Percentiles rank a stretch among this genome's conserved stretches.
phyloP scores from a whole-genome alignment of 2,888 invertebrate genomes.

The Epistrophe eligans region DNA sequence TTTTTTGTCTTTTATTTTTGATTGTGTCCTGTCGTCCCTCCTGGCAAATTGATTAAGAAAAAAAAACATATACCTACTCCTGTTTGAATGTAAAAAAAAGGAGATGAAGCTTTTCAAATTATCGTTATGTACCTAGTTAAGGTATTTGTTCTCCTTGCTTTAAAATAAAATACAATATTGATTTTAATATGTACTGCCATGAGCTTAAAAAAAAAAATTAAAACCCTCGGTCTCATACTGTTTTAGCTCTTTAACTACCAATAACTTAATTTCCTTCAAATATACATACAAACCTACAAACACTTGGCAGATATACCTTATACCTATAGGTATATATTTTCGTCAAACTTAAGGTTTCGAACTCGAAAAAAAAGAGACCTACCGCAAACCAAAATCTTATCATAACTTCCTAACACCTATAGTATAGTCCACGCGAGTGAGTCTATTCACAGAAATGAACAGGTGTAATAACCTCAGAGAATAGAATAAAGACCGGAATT shows the following conservation, averaged over 20 bases:
- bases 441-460: constrained; percentile 18
- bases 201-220: background rate
- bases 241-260: constrained; percentile 7
- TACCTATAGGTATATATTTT: too few relatives aligned
- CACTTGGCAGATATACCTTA: too few relatives aligned
- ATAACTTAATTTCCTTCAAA: constrained; percentile 2
- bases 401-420: constrained; percentile 14
- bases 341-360: constrained; percentile 48
- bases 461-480: constrained; percentile 25
- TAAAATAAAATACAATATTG: constrained; percentile 11
- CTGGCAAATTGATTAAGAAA: constrained; percentile 17
- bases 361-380: constrained; percentile 70
- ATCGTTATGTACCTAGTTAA: background rate
- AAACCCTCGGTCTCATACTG: background rate
- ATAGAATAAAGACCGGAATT: background rate
- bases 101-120: background rate
- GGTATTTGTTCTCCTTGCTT: background rate
- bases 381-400: constrained; percentile 47
- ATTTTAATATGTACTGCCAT: background rate
- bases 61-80: background rate
- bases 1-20: background rate
- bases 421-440: constrained; percentile 18
- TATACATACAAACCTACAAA: too few relatives aligned
- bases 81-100: background rate
- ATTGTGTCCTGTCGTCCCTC: constrained; percentile 4